These are phyloP conservation scores for Apomyelois bistriatella DNA, from an alignment of 2,888 invertebrate genomes.

Conservation along the genomic window DNA sequence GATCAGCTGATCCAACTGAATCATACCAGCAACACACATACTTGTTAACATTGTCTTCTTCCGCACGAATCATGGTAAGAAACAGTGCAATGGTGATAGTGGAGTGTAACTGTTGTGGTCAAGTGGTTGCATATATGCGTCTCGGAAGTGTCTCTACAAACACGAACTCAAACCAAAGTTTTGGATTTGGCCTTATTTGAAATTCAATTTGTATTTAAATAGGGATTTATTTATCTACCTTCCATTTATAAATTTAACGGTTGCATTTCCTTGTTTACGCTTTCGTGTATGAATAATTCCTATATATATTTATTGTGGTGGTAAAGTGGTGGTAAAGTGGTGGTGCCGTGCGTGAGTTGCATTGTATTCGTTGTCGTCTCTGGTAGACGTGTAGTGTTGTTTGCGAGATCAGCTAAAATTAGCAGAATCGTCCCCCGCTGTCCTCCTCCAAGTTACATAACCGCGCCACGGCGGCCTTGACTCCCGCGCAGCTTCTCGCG, in stretches of 20 bases:
- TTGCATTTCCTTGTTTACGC: slow-evolving; percentile 11
- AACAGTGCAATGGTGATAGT: slow-evolving; percentile 55
- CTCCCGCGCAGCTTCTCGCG: slow-evolving; percentile 66
- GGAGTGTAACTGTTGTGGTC: slow-evolving; percentile 47
- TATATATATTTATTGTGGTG: slow-evolving; percentile 4
- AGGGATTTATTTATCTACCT: slow-evolving; percentile 17
- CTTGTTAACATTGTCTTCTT: slow-evolving; percentile 43
- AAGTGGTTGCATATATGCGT: slow-evolving; percentile 19
- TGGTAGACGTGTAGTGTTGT: slow-evolving; percentile 28
- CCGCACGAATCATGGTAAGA: slow-evolving; percentile 66
- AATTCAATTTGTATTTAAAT: slow-evolving; percentile 20
- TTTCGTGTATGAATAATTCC: slow-evolving; percentile 17
- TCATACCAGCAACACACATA: slow-evolving; percentile 40
- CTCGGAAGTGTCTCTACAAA: slow-evolving; percentile 4
- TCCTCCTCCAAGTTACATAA: slow-evolving; percentile 59
- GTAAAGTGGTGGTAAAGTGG: slow-evolving; percentile 30
- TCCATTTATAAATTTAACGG: slow-evolving; percentile 15
- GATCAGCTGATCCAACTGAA: slow-evolving; percentile 63
- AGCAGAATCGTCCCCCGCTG: slow-evolving; percentile 61
- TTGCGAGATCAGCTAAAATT: slow-evolving; percentile 72
- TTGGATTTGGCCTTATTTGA: slow-evolving; percentile 13
- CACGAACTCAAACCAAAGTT: neutral
- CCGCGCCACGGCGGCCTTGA: slow-evolving; percentile 72
- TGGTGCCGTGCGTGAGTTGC: slow-evolving; percentile 31
- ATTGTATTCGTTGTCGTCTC: slow-evolving; percentile 45